Evolutionary conservation across 2,888 invertebrate genomes (phyloP), one percentile per base, ranked within the genome.

Genomic region (Drosophila algonquin): DNA sequence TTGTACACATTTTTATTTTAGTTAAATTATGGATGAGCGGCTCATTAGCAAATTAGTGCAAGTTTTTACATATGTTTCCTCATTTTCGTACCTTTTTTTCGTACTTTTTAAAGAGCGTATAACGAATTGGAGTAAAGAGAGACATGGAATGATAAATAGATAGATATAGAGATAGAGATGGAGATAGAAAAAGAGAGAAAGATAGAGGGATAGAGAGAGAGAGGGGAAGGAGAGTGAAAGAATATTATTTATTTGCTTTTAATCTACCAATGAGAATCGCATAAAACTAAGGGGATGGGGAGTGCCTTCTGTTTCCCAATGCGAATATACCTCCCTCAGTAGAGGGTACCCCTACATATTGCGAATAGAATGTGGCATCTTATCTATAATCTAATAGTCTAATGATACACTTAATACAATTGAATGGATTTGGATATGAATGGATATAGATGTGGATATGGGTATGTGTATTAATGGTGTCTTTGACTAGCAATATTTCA

Each of bases 11-110:
- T 79, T 64, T 68, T 67, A 68, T 56, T 51, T 67, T 27, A 68
- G 44, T 46, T 67, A 68, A 73, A 54, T 54, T 71, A 63, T 73
- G 73, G 73, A 78, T 69, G 73, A 47, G 63, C 62, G 53, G 24
- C 73, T 68, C 73, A 88, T 83, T 88, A 82, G 83, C 83, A 86
- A 88, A 86, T 86, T 80, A 85, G 88, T 78, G 83, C 86, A 82
- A 77, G 73, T 72, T 77, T 72, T 72, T 70, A 63, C 44, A 50
- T 51, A 48, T 47, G 59, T 63, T 32, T 59, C 45, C 69, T 51
- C 50, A 64, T 65, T 63, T 48, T 48, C 8, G n/a, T 16, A 16
- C n/a, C 27, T 55, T 56, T 56, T 27, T 10, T 14, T 30, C 30
- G 14, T 4, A 56, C 35, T 4, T 14, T 40, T 40, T 40, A 24